phyloP scores from a whole-genome alignment of 1,140 invertebrate species.

The Drosophila sechellia region DNA sequence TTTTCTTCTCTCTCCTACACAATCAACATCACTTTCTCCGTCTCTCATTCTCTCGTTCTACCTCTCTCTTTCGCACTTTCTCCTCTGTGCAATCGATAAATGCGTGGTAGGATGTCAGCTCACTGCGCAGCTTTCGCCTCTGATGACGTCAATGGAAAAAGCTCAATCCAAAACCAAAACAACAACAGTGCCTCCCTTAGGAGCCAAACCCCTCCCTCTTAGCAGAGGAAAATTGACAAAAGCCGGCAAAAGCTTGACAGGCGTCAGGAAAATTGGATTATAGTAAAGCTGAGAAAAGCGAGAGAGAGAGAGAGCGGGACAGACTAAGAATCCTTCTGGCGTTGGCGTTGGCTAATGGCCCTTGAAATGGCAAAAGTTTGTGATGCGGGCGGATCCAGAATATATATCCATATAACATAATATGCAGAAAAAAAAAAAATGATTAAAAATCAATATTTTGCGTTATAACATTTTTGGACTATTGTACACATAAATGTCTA shows the following conservation, averaged over 20 bases:
- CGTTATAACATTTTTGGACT: background rate
- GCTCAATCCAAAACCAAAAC: constrained; percentile 59
- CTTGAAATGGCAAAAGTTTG: constrained; percentile 69
- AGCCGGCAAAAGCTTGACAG: constrained; percentile 65
- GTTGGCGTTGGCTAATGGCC: constrained; percentile 56
- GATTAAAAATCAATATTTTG: too few species aligned
- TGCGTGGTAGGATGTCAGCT: constrained; percentile 71
- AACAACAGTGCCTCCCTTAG: constrained; percentile 45
- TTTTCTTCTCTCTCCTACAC: constrained; percentile 4
- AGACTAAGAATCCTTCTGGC: constrained; percentile 9
- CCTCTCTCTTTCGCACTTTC: background rate
- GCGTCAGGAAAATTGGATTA: constrained; percentile 66
- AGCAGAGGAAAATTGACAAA: constrained; percentile 41
- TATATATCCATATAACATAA: background rate
- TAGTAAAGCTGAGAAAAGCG: constrained; percentile 56
- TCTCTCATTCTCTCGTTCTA: background rate
- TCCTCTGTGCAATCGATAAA: constrained; percentile 64
- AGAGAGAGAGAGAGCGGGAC: constrained; percentile 7
- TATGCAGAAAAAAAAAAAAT: too few species aligned
- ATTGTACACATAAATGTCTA: background rate
- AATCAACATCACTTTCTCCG: background rate
- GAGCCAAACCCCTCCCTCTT: constrained; percentile 7
- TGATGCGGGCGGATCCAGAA: background rate
- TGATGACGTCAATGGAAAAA: constrained; percentile 83
- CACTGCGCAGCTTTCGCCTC: constrained; percentile 75